These are phyloP conservation scores for Hydrolagus colliei DNA, from an alignment of 2,797 vertebrate species.

Conservation along the genomic window DNA sequence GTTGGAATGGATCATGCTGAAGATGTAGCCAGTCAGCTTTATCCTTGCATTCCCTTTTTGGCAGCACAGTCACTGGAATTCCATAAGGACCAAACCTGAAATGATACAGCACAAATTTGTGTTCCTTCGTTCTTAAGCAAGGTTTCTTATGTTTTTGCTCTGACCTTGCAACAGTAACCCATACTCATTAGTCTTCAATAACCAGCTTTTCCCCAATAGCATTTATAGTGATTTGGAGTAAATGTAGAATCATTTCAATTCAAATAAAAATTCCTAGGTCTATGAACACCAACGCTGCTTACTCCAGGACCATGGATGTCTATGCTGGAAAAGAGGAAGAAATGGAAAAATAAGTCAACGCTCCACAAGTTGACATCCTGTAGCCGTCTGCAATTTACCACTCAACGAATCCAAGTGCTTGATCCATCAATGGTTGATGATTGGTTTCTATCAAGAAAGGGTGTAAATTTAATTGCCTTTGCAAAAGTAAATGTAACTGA, in stretches of 20 bases:
- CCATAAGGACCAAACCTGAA: constrained; percentile 80
- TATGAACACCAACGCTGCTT: background rate
- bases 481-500: background rate
- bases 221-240: background rate
- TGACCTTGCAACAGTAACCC: background rate
- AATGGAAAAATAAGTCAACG: no score
- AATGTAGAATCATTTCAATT: background rate
- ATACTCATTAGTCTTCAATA: background rate
- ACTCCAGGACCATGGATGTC: background rate
- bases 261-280: background rate
- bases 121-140: background rate
- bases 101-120: constrained; percentile 32
- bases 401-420: background rate
- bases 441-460: no score
- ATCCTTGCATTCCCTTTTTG: constrained; percentile 77
- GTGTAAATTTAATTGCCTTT: background rate
- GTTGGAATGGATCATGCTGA: constrained; percentile 68
- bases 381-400: background rate
- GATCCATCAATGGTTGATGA: background rate
- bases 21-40: constrained; percentile 73
- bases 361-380: background rate
- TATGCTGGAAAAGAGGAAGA: no score
- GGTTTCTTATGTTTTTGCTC: constrained; percentile 18
- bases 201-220: background rate
- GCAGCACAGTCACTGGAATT: constrained; percentile 81